A percentile compares a stretch with the other conserved stretches of the same genome.
These are phyloP conservation scores for Drosophila putrida DNA, from an alignment of 2,888 invertebrate species.

Conservation along the genomic window DNA sequence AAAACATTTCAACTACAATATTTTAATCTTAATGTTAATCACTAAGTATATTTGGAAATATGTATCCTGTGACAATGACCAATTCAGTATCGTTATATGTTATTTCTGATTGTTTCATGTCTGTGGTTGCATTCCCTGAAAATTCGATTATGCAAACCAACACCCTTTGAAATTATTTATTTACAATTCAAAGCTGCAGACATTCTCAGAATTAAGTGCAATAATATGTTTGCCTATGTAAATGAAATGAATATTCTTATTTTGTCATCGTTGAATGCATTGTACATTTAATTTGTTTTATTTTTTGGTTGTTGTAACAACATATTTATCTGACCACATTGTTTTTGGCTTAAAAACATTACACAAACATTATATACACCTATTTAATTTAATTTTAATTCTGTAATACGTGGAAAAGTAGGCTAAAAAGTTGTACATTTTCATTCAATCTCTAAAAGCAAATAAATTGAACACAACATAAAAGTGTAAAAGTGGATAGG, in stretches of 20 bases:
- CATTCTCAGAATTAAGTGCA: not conserved
- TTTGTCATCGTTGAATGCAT: conserved; percentile 3
- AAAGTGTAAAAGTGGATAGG: not conserved
- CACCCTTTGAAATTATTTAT: not conserved
- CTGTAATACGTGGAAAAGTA: not conserved
- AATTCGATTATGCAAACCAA: not conserved
- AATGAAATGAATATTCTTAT: conserved; percentile 22
- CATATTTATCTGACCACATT: not conserved
- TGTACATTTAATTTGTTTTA: not conserved
- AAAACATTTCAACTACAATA: too few species aligned
- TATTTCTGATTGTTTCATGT: too few species aligned
- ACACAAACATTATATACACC: conserved; percentile 1
- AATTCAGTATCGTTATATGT: too few species aligned
- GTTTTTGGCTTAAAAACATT: not conserved
- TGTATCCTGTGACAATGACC: too few species aligned
- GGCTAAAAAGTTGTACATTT: not conserved
- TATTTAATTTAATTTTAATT: conserved; percentile 5
- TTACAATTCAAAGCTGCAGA: not conserved
- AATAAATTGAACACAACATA: not conserved
- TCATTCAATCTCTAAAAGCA: not conserved
- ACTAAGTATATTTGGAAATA: too few species aligned
- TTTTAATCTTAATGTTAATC: too few species aligned
- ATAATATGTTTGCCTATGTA: not conserved
- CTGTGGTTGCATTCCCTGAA: not conserved
- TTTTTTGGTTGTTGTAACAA: not conserved